These are phyloP conservation scores for Stegana nigrithorax DNA, from an alignment of 2,888 invertebrate genomes.

Conservation along the genomic window DNA sequence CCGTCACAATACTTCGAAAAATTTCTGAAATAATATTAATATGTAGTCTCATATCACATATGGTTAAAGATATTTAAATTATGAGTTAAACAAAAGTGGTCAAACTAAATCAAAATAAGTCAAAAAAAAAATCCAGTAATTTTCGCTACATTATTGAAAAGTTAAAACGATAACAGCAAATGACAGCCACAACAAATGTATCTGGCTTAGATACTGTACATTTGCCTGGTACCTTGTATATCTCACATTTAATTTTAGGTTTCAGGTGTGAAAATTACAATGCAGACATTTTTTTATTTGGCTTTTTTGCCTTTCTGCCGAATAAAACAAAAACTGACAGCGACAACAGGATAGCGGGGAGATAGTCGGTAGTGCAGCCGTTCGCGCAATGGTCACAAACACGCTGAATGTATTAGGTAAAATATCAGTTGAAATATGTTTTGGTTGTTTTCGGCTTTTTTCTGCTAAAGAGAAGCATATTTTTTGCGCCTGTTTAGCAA, in stretches of 20 bases:
- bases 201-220: no score
- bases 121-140: background rate
- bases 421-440: no score
- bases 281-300: conserved; percentile 1
- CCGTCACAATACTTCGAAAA: no score
- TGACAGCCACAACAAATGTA: background rate
- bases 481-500: background rate
- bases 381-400: background rate
- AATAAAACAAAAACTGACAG: background rate
- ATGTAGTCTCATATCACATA: no score
- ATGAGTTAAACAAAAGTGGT: no score
- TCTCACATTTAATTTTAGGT: conserved; percentile 12
- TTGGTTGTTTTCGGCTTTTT: background rate
- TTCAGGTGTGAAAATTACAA: conserved; percentile 19
- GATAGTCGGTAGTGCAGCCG: no score
- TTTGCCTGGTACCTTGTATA: no score
- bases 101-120: background rate
- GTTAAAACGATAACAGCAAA: background rate
- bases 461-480: background rate
- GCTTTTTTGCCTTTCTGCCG: no score
- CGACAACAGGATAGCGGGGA: background rate
- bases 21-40: no score
- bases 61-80: no score
- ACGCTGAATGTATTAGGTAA: background rate
- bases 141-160: background rate